Conservation (phyloP, 2,113 vertebrate genomes). For the Noturus placidus region DNA sequence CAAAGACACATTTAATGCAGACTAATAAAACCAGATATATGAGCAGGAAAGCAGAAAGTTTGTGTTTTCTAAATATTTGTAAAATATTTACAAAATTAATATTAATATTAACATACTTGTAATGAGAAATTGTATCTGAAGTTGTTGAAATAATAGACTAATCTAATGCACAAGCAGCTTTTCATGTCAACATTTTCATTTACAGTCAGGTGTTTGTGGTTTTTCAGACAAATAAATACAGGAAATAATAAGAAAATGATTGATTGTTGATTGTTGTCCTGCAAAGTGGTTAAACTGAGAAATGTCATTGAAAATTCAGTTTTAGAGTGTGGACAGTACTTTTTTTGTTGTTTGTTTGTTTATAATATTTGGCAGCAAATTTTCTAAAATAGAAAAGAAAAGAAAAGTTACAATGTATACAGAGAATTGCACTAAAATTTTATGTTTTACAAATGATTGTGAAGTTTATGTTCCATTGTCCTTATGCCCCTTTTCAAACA, state of each 20-base stretch:
- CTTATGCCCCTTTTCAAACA: background rate
- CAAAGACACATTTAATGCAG: background rate
- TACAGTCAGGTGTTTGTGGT: background rate
- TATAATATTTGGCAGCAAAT: background rate
- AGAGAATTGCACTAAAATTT: background rate
- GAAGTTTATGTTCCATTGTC: background rate
- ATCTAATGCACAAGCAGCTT: background rate
- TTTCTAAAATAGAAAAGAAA: background rate
- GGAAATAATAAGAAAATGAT: background rate
- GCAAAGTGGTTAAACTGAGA: background rate
- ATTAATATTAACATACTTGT: background rate
- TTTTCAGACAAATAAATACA: background rate
- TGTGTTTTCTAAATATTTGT: background rate
- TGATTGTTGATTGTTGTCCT: background rate
- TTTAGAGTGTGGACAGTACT: background rate
- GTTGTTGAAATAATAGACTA: background rate
- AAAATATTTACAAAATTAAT: background rate
- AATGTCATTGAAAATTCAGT: background rate
- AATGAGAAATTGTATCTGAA: background rate
- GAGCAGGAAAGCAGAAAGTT: background rate
- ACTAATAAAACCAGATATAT: background rate
- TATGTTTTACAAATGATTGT: background rate
- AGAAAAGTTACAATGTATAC: background rate
- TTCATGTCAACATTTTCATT: background rate
- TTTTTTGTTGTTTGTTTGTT: background rate